A percentile compares a stretch with the other conserved stretches of the same genome.
These are phyloP conservation scores for Trematomus loennbergii DNA, from an alignment of 2,113 vertebrate species.

Conservation along the genomic window DNA sequence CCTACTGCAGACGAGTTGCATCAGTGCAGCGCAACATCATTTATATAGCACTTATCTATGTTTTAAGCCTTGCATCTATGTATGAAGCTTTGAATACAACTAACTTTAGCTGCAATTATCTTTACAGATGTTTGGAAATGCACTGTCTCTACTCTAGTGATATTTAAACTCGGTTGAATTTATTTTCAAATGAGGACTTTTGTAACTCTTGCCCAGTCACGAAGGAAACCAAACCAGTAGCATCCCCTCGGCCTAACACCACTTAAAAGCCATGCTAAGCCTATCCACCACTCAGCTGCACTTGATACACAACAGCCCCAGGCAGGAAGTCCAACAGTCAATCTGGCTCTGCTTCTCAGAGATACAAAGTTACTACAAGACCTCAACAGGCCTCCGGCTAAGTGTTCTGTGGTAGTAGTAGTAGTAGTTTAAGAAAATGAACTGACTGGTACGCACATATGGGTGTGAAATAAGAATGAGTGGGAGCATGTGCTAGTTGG, in stretches of 20 bases:
- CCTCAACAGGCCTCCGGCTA: slow-evolving; percentile 41
- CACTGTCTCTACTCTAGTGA: slow-evolving; percentile 1
- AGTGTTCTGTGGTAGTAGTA: slow-evolving; percentile 40
- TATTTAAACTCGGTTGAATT: slow-evolving; percentile 17
- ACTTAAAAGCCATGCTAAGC: slow-evolving; percentile 59
- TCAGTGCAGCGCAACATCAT: slow-evolving; percentile 4
- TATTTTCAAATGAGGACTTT: slow-evolving; percentile 37
- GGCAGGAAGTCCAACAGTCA: slow-evolving; percentile 50
- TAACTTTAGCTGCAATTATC: slow-evolving; percentile 10
- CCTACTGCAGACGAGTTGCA: background rate
- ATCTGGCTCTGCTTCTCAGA: slow-evolving; percentile 54
- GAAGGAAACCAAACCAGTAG: slow-evolving; percentile 20
- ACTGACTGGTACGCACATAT: slow-evolving; percentile 35
- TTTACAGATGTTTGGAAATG: background rate
- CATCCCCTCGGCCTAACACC: slow-evolving; percentile 37
- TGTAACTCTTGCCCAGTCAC: slow-evolving; percentile 28
- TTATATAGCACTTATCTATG: no score
- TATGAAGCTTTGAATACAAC: background rate
- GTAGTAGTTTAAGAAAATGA: slow-evolving; percentile 50
- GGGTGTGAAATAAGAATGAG: slow-evolving; percentile 21
- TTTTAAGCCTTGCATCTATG: no score
- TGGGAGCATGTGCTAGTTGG: slow-evolving; percentile 19
- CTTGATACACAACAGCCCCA: slow-evolving; percentile 55
- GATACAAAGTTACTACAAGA: slow-evolving; percentile 58
- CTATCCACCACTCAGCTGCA: slow-evolving; percentile 61